These are phyloP conservation scores for Drosophila suboccidentalis DNA, from an alignment of 2,888 invertebrate genomes.

Conservation along the genomic window DNA sequence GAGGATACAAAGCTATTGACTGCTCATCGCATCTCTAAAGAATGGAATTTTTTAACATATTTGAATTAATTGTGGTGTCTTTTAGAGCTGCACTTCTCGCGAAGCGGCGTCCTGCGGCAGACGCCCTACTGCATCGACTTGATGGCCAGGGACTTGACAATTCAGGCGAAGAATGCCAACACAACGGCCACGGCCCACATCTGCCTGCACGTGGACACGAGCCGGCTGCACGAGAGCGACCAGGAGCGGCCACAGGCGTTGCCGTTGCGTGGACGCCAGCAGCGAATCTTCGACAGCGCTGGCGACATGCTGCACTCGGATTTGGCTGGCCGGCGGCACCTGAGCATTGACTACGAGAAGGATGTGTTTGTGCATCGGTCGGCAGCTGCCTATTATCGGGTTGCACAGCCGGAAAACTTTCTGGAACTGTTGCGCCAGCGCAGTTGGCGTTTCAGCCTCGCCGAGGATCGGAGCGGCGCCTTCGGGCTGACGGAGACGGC, in stretches of 20 bases:
- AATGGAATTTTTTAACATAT: too few species aligned
- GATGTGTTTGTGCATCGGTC: conserved; percentile 85
- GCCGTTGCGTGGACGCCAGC: conserved; percentile 73
- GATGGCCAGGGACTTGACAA: conserved; percentile 87
- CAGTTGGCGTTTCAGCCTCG: conserved; percentile 75
- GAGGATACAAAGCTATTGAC: too few species aligned
- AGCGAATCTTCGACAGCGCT: conserved; percentile 69
- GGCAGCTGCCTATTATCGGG: conserved; percentile 85
- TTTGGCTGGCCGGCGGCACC: conserved; percentile 42
- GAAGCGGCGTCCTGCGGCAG: conserved; percentile 80
- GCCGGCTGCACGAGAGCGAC: conserved; percentile 81
- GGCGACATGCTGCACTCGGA: conserved; percentile 62
- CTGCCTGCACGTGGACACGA: conserved; percentile 85
- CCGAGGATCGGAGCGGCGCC: conserved; percentile 84
- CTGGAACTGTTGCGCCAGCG: conserved; percentile 71
- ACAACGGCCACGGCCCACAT: conserved; percentile 82
- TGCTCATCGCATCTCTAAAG: too few species aligned
- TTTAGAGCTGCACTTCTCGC: conserved; percentile 82
- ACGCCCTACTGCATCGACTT: conserved; percentile 86
- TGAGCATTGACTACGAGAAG: conserved; percentile 76
- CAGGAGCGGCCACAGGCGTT: conserved; percentile 83
- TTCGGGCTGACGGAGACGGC: conserved; percentile 87
- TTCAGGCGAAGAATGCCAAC: conserved; percentile 68
- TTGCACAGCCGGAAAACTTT: conserved; percentile 85
- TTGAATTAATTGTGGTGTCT: not conserved